A percentile compares a stretch with the other conserved stretches of the same genome.
Evolutionary conservation across 1,140 invertebrate species (phyloP).

Genomic region (Caenorhabditis elegans): DNA sequence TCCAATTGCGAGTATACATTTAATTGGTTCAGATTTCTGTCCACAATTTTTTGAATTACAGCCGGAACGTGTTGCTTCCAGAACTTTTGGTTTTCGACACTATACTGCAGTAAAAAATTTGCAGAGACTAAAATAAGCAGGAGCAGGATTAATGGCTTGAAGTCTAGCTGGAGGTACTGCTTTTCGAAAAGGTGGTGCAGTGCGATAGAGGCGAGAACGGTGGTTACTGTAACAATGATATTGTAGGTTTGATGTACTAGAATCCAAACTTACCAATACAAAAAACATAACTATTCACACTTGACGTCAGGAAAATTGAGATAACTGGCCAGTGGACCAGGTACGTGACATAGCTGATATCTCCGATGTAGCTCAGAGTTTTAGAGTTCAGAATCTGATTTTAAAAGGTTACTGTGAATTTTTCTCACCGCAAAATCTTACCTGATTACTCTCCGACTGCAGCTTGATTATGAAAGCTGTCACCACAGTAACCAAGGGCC

Average conservation of each 20-base stretch:
- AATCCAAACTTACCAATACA: not conserved
- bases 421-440: not conserved
- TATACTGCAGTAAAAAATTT: not conserved
- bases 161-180: not conserved
- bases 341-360: slow-evolving; percentile 31
- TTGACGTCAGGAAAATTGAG: not conserved
- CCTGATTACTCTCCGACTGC: not conserved
- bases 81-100: not conserved
- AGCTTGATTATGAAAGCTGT: not conserved
- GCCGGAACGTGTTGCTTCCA: not conserved
- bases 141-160: not conserved
- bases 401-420: too few species aligned
- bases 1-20: too few species aligned
- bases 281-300: not conserved
- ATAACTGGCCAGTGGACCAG: slow-evolving; percentile 40
- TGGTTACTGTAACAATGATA: slow-evolving; percentile 13
- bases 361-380: slow-evolving; percentile 6
- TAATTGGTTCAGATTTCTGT: not conserved
- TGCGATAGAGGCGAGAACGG: not conserved
- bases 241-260: too few species aligned
- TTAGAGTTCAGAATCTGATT: not conserved
- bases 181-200: slow-evolving; percentile 26
- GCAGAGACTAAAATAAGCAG: not conserved
- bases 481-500: not conserved
- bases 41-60: not conserved